Conservation (phyloP, 2,113 vertebrate genomes). For the Podocnemis expansa region DNA sequence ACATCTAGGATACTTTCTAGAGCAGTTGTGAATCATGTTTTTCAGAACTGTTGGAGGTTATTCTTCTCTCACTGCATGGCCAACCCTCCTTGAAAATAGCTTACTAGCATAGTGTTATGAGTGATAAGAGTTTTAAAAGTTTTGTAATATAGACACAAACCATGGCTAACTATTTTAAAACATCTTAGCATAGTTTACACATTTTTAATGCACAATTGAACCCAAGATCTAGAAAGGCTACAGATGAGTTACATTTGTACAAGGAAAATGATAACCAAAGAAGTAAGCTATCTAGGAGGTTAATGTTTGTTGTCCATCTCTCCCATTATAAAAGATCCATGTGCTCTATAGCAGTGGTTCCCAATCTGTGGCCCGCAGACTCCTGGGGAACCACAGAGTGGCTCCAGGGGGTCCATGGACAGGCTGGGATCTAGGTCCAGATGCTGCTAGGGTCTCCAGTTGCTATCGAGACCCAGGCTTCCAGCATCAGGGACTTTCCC, state of each 20-base stretch:
- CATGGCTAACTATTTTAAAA: neutral
- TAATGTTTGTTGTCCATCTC: neutral
- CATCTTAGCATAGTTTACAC: neutral
- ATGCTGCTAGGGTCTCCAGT: no score
- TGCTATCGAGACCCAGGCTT: no score
- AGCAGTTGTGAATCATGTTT: fast-evolving
- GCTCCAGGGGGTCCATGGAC: no score
- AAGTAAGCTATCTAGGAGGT: neutral
- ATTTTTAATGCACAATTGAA: neutral
- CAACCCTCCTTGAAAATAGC: neutral
- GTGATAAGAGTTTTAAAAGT: neutral
- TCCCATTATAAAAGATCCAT: neutral
- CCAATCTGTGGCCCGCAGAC: no score
- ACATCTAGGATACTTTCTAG: neutral
- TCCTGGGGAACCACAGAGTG: no score
- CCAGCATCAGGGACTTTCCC: no score
- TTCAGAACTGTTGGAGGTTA: neutral
- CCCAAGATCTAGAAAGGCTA: neutral
- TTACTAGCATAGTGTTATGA: neutral
- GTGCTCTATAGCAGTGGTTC: neutral
- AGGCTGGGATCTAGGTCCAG: no score
- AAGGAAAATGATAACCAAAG: neutral
- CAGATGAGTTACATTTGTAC: neutral
- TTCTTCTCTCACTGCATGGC: neutral
- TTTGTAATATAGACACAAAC: fast-evolving